Conservation (phyloP, 2,113 vertebrate species). For the Cygnus buccinator region DNA sequence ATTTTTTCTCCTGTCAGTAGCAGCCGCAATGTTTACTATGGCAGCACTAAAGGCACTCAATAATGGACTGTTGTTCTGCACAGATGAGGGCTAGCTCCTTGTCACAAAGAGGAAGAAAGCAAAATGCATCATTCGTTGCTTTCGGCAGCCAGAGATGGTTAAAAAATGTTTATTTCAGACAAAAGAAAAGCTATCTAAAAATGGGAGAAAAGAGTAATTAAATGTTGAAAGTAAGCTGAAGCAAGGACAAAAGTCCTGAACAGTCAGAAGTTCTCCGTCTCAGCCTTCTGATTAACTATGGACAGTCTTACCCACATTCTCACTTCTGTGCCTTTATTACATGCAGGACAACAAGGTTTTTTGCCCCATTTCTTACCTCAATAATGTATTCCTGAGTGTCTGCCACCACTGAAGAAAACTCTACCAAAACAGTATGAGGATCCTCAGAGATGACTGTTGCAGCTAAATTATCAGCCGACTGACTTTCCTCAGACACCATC, state of each 20-base stretch:
- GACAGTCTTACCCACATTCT: neutral
- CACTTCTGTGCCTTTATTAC: neutral
- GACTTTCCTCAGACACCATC: constrained; percentile 76
- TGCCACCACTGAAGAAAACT: constrained; percentile 96
- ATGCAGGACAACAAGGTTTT: neutral
- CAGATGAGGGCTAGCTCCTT: neutral
- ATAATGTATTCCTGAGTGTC: constrained; percentile 99
- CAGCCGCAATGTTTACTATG: neutral
- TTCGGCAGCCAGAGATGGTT: neutral
- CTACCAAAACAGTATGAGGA: constrained; percentile 92
- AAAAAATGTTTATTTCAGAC: neutral
- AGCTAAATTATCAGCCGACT: constrained; percentile 74
- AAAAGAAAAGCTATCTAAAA: neutral
- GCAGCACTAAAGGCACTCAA: neutral
- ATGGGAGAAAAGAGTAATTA: neutral
- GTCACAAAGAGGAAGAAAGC: neutral
- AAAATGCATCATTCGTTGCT: neutral
- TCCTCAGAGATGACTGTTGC: constrained; percentile 87
- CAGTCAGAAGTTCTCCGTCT: neutral
- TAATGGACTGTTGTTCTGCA: neutral
- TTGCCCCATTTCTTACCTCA: constrained; percentile 77
- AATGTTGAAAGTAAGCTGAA: neutral
- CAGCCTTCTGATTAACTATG: neutral
- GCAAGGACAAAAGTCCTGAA: neutral
- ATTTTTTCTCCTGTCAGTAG: neutral